Evolutionary conservation across 2,888 invertebrate genomes (phyloP), one percentile per base, ranked within the genome.

Genomic region (Branchipolynoe longqiensis): DNA sequence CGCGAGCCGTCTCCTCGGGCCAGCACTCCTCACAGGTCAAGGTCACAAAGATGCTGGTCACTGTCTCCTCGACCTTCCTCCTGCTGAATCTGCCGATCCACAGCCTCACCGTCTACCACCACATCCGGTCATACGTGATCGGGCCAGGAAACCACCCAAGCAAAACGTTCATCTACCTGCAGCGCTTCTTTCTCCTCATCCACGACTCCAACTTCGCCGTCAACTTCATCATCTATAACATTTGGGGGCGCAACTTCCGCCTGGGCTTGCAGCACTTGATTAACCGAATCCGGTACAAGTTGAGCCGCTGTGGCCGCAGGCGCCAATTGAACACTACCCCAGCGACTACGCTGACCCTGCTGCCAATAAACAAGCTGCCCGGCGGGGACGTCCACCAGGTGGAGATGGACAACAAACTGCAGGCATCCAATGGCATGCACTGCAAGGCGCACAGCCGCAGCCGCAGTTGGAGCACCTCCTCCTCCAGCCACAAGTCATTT

Each of bases 1-100:
- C 12, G 28, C 41, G 78, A 1, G 31, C 48, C n/a, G 41, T 41
- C 28, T 6, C 56, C 14, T 36, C 56, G 8, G 56, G 56, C 1
- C 36, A 31, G 0, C 56, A 82, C 4, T n/a, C 14, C n/a, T 83
- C 64, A 1, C 83, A 83, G 48, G 64, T 59, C 18, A 59, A 64
- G 62, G 83, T 83, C 6, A 83, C 83, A 8, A 83, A 83, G 58
- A 83, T 83, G 83, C 48, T 83, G 22, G 83, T 83, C 6, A 59
- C 38, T 3, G 83, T 83, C 4, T 83, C 83, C 64, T 41, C 62
- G 0, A 64, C 83, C 36, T 83, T 83, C 58, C 62, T 83, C 36
- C 62, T 83, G 41, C 64, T 83, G 12, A 83, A 83, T 31, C 58
- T 83, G 14, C 83, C 83, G n/a, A 83, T 54, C 31, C 83, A 83